Evolutionary conservation across 2,113 vertebrate species (phyloP), one percentile per base, ranked within the genome.

Genomic region (Morone chrysops): DNA sequence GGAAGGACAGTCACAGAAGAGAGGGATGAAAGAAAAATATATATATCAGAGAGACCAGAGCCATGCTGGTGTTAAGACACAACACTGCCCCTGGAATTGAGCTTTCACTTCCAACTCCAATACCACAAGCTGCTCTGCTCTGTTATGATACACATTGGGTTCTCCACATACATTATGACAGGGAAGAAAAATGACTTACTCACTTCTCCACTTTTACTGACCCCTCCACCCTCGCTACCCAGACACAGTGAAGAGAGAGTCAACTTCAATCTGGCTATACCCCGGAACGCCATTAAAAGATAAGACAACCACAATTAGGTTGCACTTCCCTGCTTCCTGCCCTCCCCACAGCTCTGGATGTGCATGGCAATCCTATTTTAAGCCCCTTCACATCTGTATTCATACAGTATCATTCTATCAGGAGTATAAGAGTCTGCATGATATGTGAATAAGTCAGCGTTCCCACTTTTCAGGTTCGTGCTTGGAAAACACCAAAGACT

Each of bases 291-390:
- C 85, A 92, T 92, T 91, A 94, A 92, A 90, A 91, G 92, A 94
- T 92, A 92, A 94, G 94, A 95, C 92, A 90, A 90, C 90, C 78
- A 91, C 92, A 93, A 93, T 95, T 95, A 94, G 73, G 75, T 73
- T 87, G 85, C 85, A 90, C 84, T 89, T 91, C 78, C 63, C 76
- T 76, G 82, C 86, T 90, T 90, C 68, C 82, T 85, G 74, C 70
- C 68, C 71, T 72, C 63, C 78, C 62, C 45, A 36, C 82, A 77
- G 83, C 81, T 75, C 61, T 40, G 63, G 80, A 73, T 81, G 78
- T 75, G 78, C 60, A 75, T 41, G 69, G 54, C 63, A 82, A 74
- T 70, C 77, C 82, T 74, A 84, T 89, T 93, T 93, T 73, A 88
- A 86, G 78, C 61, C 75, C 76, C 12, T 87, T n/a, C 80, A 83